Evolutionary conservation across 2,113 vertebrate species (phyloP).

Genomic region (Nycticorax nycticorax): DNA sequence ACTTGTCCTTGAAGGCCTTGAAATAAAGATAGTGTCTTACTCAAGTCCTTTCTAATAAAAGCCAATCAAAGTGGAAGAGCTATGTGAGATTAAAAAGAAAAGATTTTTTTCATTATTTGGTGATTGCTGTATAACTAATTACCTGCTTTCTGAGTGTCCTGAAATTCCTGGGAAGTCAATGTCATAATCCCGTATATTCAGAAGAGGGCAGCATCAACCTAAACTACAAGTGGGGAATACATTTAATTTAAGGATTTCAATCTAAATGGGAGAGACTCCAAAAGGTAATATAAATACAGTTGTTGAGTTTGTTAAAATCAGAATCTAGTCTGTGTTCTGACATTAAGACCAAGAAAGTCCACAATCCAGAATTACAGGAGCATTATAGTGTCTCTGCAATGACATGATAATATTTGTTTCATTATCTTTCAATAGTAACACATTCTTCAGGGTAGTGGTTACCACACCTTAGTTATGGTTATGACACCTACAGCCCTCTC

Average conservation of each 20-base stretch:
- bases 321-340: slow-evolving; percentile 20
- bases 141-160: not conserved
- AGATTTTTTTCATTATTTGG: not conserved
- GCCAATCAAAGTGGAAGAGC: not conserved
- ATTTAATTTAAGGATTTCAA: not conserved
- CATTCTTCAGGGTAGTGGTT: not conserved
- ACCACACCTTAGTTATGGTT: not conserved
- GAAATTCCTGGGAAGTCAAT: not conserved
- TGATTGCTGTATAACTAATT: not conserved
- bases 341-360: slow-evolving; percentile 4
- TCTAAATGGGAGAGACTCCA: not conserved
- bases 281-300: slow-evolving; percentile 9
- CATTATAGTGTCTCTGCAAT: not conserved
- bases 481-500: not conserved
- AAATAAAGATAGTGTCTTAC: not conserved
- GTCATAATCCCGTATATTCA: slow-evolving; percentile 34
- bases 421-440: not conserved
- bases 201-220: slow-evolving; percentile 81
- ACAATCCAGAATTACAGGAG: slow-evolving; percentile 3
- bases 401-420: not conserved
- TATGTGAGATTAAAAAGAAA: not conserved
- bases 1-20: not conserved
- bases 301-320: slow-evolving; percentile 33
- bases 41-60: not conserved
- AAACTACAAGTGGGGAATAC: not conserved